These are phyloP conservation scores for Corythornis vintsioides DNA, from an alignment of 2,113 vertebrate species.

Conservation along the genomic window DNA sequence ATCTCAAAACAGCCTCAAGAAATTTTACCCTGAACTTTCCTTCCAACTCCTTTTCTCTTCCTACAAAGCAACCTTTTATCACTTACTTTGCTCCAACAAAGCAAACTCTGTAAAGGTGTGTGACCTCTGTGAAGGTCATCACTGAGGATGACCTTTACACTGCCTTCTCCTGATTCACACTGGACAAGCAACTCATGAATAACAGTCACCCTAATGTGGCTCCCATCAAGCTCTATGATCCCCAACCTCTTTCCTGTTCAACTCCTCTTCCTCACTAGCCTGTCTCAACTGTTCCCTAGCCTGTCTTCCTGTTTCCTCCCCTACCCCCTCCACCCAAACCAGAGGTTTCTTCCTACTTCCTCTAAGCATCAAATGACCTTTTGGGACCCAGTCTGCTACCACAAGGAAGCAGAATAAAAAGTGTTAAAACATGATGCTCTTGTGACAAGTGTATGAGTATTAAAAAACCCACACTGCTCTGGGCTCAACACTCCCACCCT, in stretches of 20 bases:
- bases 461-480: not conserved
- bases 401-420: not conserved
- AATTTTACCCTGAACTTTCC: not conserved
- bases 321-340: not conserved
- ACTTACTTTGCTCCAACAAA: not conserved
- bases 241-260: not conserved
- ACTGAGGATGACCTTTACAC: not conserved
- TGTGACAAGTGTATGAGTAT: not conserved
- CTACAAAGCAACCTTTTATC: not conserved
- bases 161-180: not conserved
- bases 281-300: not conserved
- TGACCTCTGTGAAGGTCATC: not conserved
- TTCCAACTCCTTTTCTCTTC: not conserved
- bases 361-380: not conserved
- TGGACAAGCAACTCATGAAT: not conserved
- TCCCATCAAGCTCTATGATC: not conserved
- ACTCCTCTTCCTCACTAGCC: no score
- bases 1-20: not conserved
- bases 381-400: not conserved
- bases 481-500: not conserved
- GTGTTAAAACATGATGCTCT: fast-evolving
- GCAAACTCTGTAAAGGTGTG: not conserved
- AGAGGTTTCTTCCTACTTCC: not conserved
- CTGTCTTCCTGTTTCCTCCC: not conserved
- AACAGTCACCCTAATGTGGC: not conserved